Conservation (phyloP, 2,113 vertebrate species). For the Amphiprion percula region DNA sequence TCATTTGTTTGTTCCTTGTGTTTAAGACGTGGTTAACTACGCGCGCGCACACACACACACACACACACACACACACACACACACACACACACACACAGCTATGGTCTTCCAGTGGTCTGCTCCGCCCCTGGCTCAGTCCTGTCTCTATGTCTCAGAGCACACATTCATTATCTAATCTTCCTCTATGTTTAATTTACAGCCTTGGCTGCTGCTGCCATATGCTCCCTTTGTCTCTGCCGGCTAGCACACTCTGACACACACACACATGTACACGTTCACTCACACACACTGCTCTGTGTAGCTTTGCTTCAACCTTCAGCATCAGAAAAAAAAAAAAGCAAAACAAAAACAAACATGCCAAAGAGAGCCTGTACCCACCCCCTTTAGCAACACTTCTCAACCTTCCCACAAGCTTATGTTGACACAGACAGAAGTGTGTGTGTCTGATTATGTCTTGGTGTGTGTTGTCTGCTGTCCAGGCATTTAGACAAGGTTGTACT, state of each 20-base stretch:
- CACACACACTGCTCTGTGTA: slow-evolving; percentile 25
- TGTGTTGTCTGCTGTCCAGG: slow-evolving; percentile 41
- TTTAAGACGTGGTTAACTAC: slow-evolving; percentile 50
- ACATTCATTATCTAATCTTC: slow-evolving; percentile 91
- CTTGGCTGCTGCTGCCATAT: slow-evolving; percentile 88
- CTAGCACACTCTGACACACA: slow-evolving; percentile 47
- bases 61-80: neutral
- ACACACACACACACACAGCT: slow-evolving; percentile 5
- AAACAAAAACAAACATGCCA: slow-evolving; percentile 72
- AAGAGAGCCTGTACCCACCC: slow-evolving; percentile 52
- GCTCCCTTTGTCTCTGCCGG: slow-evolving; percentile 85
- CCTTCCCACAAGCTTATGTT: slow-evolving; percentile 62
- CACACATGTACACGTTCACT: slow-evolving; percentile 17
- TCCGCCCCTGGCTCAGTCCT: slow-evolving; percentile 81
- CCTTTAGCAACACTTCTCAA: slow-evolving; percentile 54
- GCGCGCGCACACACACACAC: slow-evolving; percentile 5
- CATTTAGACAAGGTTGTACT: slow-evolving; percentile 42
- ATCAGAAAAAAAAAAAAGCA: slow-evolving; percentile 32
- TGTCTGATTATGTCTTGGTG: slow-evolving; percentile 47
- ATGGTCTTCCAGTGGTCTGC: slow-evolving; percentile 54
- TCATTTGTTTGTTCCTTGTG: slow-evolving; percentile 38
- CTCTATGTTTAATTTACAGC: slow-evolving; percentile 92
- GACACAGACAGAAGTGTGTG: slow-evolving; percentile 58
- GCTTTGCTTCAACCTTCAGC: slow-evolving; percentile 51
- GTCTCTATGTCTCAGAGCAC: slow-evolving; percentile 82